phyloP scores from a whole-genome alignment of 2,888 invertebrate genomes.

The Agrotis clavis region DNA sequence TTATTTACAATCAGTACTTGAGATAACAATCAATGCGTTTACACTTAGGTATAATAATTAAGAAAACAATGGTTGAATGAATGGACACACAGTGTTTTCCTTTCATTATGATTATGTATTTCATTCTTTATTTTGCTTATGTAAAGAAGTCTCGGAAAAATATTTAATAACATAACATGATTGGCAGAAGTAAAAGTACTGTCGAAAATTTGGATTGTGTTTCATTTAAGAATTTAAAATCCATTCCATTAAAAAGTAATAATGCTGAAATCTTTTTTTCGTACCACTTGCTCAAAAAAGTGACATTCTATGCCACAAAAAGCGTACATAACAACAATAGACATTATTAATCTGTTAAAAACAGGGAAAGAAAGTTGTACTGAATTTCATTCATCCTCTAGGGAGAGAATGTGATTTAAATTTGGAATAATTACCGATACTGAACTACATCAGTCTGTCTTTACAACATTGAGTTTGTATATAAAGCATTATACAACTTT shows the following conservation, averaged over 20 bases:
- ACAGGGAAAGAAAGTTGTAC: no score
- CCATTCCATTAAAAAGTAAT: neutral
- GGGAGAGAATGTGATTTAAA: no score
- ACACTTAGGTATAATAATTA: conserved; percentile 26
- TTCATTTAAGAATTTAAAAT: neutral
- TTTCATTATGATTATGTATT: conserved; percentile 37
- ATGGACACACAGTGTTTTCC: conserved; percentile 38
- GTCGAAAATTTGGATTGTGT: neutral
- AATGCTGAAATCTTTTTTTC: neutral
- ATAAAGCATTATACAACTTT: no score
- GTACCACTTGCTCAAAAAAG: no score
- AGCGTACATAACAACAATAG: no score
- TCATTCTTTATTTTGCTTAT: conserved; percentile 32
- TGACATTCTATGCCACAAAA: no score
- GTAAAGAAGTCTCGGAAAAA: conserved; percentile 32
- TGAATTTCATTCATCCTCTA: no score
- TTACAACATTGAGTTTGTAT: no score
- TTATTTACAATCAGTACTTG: conserved; percentile 18
- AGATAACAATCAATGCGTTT: conserved; percentile 35
- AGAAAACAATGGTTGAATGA: conserved; percentile 49
- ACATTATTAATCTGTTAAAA: no score
- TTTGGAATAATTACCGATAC: no score
- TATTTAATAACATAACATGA: neutral
- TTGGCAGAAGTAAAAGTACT: conserved; percentile 20
- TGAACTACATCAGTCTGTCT: no score